These are phyloP conservation scores for Petrocephalus sullivani DNA, from an alignment of 2,797 vertebrate genomes.

Conservation along the genomic window DNA sequence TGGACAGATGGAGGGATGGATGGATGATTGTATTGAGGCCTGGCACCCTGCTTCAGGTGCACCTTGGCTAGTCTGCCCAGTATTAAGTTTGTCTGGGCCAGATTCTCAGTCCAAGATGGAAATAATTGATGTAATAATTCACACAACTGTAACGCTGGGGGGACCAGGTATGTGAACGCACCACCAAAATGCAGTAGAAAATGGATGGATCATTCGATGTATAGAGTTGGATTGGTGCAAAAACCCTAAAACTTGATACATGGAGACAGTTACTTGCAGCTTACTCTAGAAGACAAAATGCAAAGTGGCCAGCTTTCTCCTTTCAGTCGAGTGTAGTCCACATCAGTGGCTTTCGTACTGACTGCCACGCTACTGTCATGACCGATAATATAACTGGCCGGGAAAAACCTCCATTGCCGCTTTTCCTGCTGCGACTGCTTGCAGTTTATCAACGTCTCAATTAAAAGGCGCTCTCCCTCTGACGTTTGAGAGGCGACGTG, in stretches of 20 bases:
- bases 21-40: background rate
- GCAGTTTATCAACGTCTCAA: background rate
- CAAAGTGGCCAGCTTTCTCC: background rate
- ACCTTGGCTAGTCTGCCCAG: background rate
- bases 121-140: constrained; percentile 4
- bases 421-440: background rate
- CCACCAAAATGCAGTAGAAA: background rate
- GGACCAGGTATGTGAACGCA: background rate
- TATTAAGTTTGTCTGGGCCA: background rate
- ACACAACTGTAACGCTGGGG: background rate
- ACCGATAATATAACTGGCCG: background rate
- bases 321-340: background rate
- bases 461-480: background rate
- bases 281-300: background rate
- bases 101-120: background rate
- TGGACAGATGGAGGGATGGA: background rate
- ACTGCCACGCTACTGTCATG: background rate
- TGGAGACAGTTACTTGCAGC: background rate
- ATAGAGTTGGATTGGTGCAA: background rate
- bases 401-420: background rate
- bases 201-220: background rate
- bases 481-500: background rate
- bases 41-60: background rate
- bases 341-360: background rate
- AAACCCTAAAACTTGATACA: background rate